Evolutionary conservation across 2,888 invertebrate genomes (phyloP), one percentile per base, ranked within the genome.

Genomic region (Polyploca ridens): DNA sequence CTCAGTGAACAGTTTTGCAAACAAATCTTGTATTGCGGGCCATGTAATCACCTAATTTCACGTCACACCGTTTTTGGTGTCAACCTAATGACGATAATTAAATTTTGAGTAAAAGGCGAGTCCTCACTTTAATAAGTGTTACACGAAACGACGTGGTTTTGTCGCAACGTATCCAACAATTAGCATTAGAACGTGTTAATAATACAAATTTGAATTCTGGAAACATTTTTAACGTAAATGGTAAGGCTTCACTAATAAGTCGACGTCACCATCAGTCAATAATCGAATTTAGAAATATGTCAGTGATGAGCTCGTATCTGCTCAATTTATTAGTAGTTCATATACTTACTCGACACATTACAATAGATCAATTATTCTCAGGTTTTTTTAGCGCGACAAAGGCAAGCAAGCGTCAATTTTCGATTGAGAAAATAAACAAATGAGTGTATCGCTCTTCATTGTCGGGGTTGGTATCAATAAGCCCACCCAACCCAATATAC

Each of bases 41-140:
- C 74, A 73, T 77, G 80, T 75, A 69, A 54, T 19, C 68, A 74
- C 69, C 82, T 86, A 81, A 86, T 87, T 87, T 86, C 82, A 79
- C 76, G 78, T 78, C 75, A 70, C 82, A 70, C 82, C 83, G 76
- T 79, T 87, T 89, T 90, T 79, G 86, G 90, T 90, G 91, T 90
- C 91, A 86, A 76, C 76, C 86, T 89, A 89, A 91, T 88, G 86
- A 78, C 72, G 92, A 91, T 94, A 94, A 94, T 93, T 92, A 92
- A 92, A 91, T 89, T 90, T 91, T 87, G 88, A 86, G 84, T 87
- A 90, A 87, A 89, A 88, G 84, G 76, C 82, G 82, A 80, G 84
- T 81, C 82, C 79, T 79, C 82, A 79, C 82, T 85, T 61, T 90
- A 90, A 93, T 92, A 93, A 89, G 89, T 89, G 86, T 87, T 87